Evolutionary conservation across 53 echinoderm and acorn worm genomes (phyloP).

Genomic region (Astropecten irregularis): DNA sequence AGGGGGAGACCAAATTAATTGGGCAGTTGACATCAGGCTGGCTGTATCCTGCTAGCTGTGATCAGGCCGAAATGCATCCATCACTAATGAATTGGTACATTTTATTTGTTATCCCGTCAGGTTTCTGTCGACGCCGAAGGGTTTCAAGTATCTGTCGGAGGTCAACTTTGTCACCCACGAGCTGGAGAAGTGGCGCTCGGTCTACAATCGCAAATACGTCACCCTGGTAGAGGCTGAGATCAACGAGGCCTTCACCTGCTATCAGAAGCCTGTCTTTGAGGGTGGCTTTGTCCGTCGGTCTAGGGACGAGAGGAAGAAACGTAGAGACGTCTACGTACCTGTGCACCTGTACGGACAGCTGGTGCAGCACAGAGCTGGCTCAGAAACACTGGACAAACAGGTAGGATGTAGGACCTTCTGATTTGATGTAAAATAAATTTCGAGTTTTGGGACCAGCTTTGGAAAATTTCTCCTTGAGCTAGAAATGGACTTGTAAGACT

Average conservation of each 20-base stretch:
- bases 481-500: too few species aligned
- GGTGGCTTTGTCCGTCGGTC: conserved; percentile 81
- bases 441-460: too few species aligned
- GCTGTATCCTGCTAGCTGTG: too few species aligned
- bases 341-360: conserved; percentile 94
- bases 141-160: conserved; percentile 93
- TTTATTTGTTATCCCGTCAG: conserved; percentile 37
- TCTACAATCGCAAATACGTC: conserved; percentile 90
- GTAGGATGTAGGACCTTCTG: conserved; percentile 44
- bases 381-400: conserved; percentile 88
- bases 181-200: conserved; percentile 89
- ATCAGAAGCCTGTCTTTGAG: conserved; percentile 69
- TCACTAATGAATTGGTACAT: too few species aligned
- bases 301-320: conserved; percentile 62
- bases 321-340: conserved; percentile 89
- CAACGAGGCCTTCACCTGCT: conserved; percentile 93
- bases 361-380: conserved; percentile 82
- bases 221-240: conserved; percentile 88
- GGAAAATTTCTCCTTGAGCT: too few species aligned
- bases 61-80: too few species aligned
- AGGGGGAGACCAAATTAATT: too few species aligned
- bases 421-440: too few species aligned
- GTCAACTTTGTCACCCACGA: conserved; percentile 96
- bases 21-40: too few species aligned
- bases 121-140: conserved; percentile 92